Evolutionary conservation across 2,888 invertebrate genomes (phyloP), one percentile per base, ranked within the genome.

Genomic region (Hesperia comma): DNA sequence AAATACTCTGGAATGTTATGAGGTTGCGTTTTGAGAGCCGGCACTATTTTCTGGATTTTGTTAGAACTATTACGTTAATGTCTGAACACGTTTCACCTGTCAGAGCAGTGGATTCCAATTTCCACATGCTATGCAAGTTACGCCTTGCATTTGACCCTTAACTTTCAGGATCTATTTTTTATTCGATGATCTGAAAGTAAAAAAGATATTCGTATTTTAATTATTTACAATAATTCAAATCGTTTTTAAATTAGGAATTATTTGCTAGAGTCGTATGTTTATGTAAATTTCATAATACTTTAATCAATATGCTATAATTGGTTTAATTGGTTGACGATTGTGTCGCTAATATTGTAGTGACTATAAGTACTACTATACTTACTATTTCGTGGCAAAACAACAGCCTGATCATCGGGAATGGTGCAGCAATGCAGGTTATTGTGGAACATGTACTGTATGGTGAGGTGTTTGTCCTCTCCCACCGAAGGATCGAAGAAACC

Each of bases 401-500:
- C 87, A 15, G 96, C 93, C 80, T 98, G 97, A 55, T 93, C 94
- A 83, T 99, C 99, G 70, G 94, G 91, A 63, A 98, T 92, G 49
- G 96, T 95, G 78, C 97, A 95, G 79, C 96, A 94, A 82, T 98
- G 96, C n/a, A 95, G 92, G 81, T 95, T 94, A 79, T 95, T 95
- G 76, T 96, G 95, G 92, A 96, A 98, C 81, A 95, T 94, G 89
- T 99, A 99, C 77, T 97, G 95, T 72, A 99, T 94, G 62, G 95
- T 95, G 26, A 99, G 92, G 77, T 95, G 95, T 86, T 99, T 99
- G 37, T 97, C 96, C 77, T 99, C 98, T 0, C 98, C 98, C 62
- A 97, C 95, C 74, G 98, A 98, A 0, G 99, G 98, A 88, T 99
- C 99, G 88, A 97, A 99, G 90, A 99, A 99, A 37, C 99, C 99